Percentiles rank a stretch among this genome's conserved stretches.
Conservation (phyloP, 2,888 invertebrate genomes). For the Adineta ricciae region DNA sequence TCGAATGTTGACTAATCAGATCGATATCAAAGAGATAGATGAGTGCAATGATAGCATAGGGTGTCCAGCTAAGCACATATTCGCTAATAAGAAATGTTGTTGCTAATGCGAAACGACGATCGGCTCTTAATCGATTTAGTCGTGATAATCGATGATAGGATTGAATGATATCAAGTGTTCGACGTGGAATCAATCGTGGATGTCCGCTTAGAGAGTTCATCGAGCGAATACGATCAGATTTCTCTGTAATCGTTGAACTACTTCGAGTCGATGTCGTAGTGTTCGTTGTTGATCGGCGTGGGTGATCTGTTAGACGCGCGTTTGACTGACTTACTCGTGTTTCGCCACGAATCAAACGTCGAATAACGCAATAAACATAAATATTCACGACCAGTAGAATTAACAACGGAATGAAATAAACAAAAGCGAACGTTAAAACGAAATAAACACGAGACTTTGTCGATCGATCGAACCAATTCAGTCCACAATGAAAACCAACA, state of each 20-base stretch:
- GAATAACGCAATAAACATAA: neutral
- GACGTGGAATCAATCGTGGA: neutral
- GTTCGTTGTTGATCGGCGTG: no score
- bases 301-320: no score
- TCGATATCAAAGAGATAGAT: neutral
- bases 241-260: neutral
- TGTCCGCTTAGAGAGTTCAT: neutral
- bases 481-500: slow-evolving; percentile 13
- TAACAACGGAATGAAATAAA: neutral
- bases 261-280: neutral
- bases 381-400: neutral
- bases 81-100: neutral
- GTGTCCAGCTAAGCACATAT: slow-evolving; percentile 19
- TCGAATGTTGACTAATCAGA: neutral
- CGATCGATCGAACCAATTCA: slow-evolving; percentile 2
- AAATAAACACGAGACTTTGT: neutral
- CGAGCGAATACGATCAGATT: neutral
- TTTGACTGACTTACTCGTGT: neutral
- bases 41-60: neutral
- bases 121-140: neutral
- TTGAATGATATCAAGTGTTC: neutral
- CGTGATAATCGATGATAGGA: no score
- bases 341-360: neutral
- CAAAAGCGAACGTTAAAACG: neutral
- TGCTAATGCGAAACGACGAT: neutral